Conservation (phyloP, 1,140 invertebrate genomes). For the Apis laboriosa region DNA sequence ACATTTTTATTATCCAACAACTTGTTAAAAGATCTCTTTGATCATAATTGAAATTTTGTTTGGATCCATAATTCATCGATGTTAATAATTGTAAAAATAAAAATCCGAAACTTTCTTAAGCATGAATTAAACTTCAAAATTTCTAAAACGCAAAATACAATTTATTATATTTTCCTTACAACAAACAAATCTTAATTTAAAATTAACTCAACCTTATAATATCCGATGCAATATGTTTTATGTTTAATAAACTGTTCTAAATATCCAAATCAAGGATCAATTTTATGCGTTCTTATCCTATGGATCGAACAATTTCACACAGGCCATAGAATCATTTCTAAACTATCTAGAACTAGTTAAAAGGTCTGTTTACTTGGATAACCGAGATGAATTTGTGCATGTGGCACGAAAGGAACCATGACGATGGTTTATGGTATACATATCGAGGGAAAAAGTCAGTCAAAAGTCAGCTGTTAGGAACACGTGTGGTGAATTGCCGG, state of each 20-base stretch:
- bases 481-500: neutral
- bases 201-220: neutral
- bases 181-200: neutral
- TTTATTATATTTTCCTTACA: too few relatives aligned
- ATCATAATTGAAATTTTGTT: too few relatives aligned
- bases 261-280: neutral
- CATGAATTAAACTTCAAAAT: too few relatives aligned
- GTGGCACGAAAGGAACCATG: neutral
- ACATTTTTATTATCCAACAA: too few relatives aligned
- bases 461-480: neutral
- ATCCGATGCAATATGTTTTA: neutral
- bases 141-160: too few relatives aligned
- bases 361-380: neutral
- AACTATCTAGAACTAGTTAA: neutral
- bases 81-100: too few relatives aligned
- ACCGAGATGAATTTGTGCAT: neutral
- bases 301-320: neutral
- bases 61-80: too few relatives aligned
- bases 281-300: too few relatives aligned
- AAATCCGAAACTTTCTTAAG: too few relatives aligned
- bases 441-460: neutral
- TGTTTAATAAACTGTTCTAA: neutral
- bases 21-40: too few relatives aligned
- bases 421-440: too few relatives aligned
- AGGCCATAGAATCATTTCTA: too few relatives aligned